Evolutionary conservation across 2,888 invertebrate genomes (phyloP).

Genomic region (Hyposoter dolosus): DNA sequence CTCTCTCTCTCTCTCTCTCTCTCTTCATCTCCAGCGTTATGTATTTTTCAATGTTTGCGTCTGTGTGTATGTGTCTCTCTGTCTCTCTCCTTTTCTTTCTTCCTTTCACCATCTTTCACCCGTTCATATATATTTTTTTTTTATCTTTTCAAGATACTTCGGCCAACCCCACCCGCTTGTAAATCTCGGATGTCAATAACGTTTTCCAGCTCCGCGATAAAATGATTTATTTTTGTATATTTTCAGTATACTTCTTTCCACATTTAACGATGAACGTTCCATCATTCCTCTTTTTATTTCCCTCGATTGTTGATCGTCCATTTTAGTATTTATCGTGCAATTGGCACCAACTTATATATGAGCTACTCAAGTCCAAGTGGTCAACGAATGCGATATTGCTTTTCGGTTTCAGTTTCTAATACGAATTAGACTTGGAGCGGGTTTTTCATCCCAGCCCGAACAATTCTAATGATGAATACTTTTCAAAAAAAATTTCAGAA

Average conservation of each 20-base stretch:
- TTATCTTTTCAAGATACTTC: not conserved
- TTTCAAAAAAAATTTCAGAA: too few species aligned
- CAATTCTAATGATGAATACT: too few species aligned
- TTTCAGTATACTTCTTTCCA: not conserved
- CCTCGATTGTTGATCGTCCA: not conserved
- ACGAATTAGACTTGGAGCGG: not conserved
- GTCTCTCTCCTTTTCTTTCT: slow-evolving; percentile 11
- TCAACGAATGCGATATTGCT: not conserved
- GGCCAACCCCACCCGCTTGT: slow-evolving; percentile 35
- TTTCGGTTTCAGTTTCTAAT: not conserved
- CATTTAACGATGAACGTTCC: slow-evolving; percentile 17
- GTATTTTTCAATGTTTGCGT: not conserved
- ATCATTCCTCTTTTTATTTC: slow-evolving; percentile 20
- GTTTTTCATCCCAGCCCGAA: not conserved
- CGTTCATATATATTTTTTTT: slow-evolving; percentile 29
- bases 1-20: slow-evolving; percentile 8
- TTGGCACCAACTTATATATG: not conserved
- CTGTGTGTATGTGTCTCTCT: slow-evolving; percentile 5
- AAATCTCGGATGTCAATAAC: slow-evolving; percentile 54
- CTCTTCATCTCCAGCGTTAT: not conserved
- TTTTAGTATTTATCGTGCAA: not conserved
- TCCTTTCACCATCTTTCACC: not conserved
- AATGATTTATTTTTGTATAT: slow-evolving; percentile 36
- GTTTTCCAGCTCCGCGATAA: slow-evolving; percentile 35
- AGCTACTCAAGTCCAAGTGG: not conserved